Base-by-base conservation (phyloP, 37 sponge, comb jelly and placozoan genomes). In the Chondrilla cf. caribensis region DNA sequence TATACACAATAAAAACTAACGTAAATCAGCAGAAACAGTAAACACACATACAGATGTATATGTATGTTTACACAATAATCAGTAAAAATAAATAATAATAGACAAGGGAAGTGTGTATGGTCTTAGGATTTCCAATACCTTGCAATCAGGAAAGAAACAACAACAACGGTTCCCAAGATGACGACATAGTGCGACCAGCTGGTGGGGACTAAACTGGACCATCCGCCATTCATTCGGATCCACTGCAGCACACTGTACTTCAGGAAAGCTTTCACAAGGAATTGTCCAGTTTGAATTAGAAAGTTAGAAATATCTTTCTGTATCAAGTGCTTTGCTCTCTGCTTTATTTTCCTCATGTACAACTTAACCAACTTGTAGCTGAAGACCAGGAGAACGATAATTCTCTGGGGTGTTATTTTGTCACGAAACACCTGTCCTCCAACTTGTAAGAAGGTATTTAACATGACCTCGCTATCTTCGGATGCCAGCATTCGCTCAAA, bases 301-400 rank as follows among this genome's bases (percentile, higher is more conserved):
- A 73, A 73, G 25, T 38, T 22, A 4, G 76, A 39, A 8, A 73
- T 37, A 1, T 42, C 22, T 40, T 31, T 8, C 6, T 7, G 24
- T 11, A 73, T 21, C 11, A 73, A 3, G 15, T 42, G 41, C 19
- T 37, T 22, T 15, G 41, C 41, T 37, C 19, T 40, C 21, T 73
- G 3, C 2, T 7, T 40, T 25, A 73, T 0, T 37, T 73, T 73
- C 1, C 76, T 37, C 25, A 73, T 31, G 44, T n/a, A 73, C 38
- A 40, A 22, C 76, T 73, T 73, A 11, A 73, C 76, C 76, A 73
- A 18, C 9, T 73, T 73, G 76, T 73, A 73, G 11, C 44, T 40
- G 43, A 73, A 73, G 25, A 73, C 42, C 43, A 73, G 25, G 2
- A 73, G 41, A 8, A 73, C 76, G 1, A 7, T 3, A 24, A 73